phyloP scores from a whole-genome alignment of 2,797 vertebrate genomes.

The Phylloscopus collybita region DNA sequence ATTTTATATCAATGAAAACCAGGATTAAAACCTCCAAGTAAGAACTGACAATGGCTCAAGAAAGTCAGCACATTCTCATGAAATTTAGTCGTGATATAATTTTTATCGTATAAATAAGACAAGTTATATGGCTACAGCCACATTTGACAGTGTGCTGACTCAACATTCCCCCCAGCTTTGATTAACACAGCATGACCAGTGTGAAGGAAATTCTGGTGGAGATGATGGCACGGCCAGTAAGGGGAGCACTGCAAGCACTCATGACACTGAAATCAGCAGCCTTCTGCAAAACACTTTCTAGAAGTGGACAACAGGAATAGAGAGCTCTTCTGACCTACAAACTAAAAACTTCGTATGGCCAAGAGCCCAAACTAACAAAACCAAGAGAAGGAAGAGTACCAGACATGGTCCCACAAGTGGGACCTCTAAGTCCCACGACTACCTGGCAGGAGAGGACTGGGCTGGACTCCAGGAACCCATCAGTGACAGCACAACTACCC shows the following conservation, averaged over 20 bases:
- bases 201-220: background rate
- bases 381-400: background rate
- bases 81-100: background rate
- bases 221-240: background rate
- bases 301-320: background rate
- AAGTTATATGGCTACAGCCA: background rate
- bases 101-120: background rate
- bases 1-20: background rate
- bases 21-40: background rate
- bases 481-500: background rate
- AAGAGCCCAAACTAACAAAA: background rate
- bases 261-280: background rate
- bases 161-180: background rate
- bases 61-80: background rate
- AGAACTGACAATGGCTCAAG: background rate
- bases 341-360: background rate
- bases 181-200: background rate
- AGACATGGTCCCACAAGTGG: background rate
- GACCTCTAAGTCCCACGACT: background rate
- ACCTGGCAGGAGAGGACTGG: background rate
- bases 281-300: background rate
- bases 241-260: background rate
- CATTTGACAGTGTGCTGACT: background rate
- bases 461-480: background rate
- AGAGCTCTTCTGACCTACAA: background rate